Evolutionary conservation across 2,888 invertebrate genomes (phyloP), one percentile per base, ranked within the genome.

Genomic region (Clepsis dumicolana): DNA sequence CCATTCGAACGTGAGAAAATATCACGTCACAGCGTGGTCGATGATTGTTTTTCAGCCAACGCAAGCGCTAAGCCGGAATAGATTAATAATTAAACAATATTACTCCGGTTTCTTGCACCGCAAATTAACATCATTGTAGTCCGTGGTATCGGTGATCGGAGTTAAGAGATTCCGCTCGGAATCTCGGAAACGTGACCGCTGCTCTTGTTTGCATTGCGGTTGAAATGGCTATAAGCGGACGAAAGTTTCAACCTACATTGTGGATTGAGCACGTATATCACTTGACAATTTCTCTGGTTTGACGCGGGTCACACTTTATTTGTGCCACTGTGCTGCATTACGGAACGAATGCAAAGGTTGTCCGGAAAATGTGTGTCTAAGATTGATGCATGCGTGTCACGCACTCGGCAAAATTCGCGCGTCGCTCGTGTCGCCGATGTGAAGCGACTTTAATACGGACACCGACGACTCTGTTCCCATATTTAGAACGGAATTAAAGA

Each of bases 221-320:
- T 85, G 80, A 80, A 84, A 84, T 82, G 80, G 80, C 83, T 83
- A 79, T 79, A 81, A 82, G 80, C 84, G 81, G 85, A 90, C 86
- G 91, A 92, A 91, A 92, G 91, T 90, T 83, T 79, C 84, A 87
- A 84, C 91, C 90, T 86, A 91, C 89, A 88, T 90, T 73, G 77
- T 75, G 71, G 77, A 80, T 80, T 78, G 82, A 81, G 85, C 86
- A 86, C 86, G 88, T 87, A 86, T 86, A 86, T 86, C 81, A 85
- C 74, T 81, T 78, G 84, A 82, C 85, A 88, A 87, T 91, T 91
- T 90, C 90, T 88, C 88, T 88, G 83, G 80, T 84, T 80, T 83
- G 83, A 83, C 82, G 80, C 75, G 72, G 85, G 86, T 86, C 83
- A 81, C 81, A 83, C 82, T 84, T 80, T 83, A 84, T 87, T 84